Evolutionary conservation across 2,888 invertebrate genomes (phyloP), one percentile per base, ranked within the genome.

Genomic region (Drosophila picticornis): DNA sequence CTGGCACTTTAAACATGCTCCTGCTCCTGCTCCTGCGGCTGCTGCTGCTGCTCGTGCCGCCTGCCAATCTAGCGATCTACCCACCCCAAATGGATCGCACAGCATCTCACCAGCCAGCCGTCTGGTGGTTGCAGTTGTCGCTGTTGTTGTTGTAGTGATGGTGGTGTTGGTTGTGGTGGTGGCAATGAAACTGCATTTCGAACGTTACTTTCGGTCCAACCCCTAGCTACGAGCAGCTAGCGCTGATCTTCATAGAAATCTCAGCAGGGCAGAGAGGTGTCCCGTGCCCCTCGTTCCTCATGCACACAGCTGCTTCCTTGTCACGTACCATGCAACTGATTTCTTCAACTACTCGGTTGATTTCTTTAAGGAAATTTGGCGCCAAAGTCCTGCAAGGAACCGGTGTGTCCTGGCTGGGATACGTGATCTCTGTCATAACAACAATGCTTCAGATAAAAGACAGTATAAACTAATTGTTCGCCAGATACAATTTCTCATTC

Each of bases 321-420:
- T 65, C 89, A 88, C 84, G 89, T 86, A 83, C 87, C 89, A 88
- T 57, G 55, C 68, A 68, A 78, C 58, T 72, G 68, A 88, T 80
- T 88, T 68, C 48, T 40, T 59, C 38, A 40, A 29, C 31, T 38
- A 22, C 31, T 32, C 22, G 11, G 36, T 29, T 38, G 48, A 50
- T 22, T 64, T 48, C 51, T 50, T 25, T 59, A 16, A 40, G 27
- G 10, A 40, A 64, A 67, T 60, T 87, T 83, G 89, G 84, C 84
- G 84, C 89, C 84, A 84, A 84, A 72, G 19, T 60, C 56, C 31
- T 88, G 86, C 73, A 86, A 81, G 29, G 73, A 81, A 88, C 88
- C 83, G 83, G 81, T 84, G 88, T 88, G 88, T 77, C 64, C 70
- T 65, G 67, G 52, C 27, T 46, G 29, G 16, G 43, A 53, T 40